A percentile compares a stretch with the other conserved stretches of the same genome.
phyloP scores from a whole-genome alignment of 2,888 invertebrate genomes.

The Temnothorax ravouxi region DNA sequence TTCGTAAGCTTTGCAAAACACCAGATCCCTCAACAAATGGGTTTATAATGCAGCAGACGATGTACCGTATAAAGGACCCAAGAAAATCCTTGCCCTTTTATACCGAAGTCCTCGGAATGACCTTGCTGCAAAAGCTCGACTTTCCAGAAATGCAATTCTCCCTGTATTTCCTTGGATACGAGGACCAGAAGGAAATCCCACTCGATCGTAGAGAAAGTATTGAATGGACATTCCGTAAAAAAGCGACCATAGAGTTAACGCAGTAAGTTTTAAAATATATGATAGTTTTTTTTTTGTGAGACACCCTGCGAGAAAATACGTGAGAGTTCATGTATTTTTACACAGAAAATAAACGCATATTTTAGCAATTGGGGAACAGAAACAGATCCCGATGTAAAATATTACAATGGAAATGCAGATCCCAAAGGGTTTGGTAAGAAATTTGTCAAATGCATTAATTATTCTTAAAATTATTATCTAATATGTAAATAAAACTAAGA shows the following conservation, averaged over 20 bases:
- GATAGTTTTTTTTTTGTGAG: not conserved
- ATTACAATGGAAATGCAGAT: constrained; percentile 96
- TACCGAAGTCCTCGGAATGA: constrained; percentile 96
- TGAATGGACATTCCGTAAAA: constrained; percentile 93
- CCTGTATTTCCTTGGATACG: constrained; percentile 97
- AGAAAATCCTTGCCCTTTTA: constrained; percentile 95
- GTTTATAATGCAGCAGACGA: constrained; percentile 98
- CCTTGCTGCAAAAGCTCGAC: constrained; percentile 94
- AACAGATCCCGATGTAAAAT: constrained; percentile 91
- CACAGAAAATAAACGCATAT: constrained; percentile 56
- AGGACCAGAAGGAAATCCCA: constrained; percentile 91
- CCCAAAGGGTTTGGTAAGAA: constrained; percentile 93
- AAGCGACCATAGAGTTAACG: constrained; percentile 96
- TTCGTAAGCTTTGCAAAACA: constrained; percentile 90
- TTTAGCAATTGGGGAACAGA: constrained; percentile 98
- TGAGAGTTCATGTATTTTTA: constrained; percentile 26
- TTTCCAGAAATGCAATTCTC: constrained; percentile 96
- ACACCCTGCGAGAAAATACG: not conserved
- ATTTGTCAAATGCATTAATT: constrained; percentile 16
- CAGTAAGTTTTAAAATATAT: constrained; percentile 90
- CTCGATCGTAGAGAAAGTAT: constrained; percentile 90
- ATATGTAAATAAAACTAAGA: not conserved
- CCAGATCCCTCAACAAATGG: constrained; percentile 92
- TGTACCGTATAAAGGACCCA: constrained; percentile 98
- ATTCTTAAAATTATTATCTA: constrained; percentile 25